Evolutionary conservation across 30 jellyfish, hydroid and myxozoan species (phyloP).

Genomic region (Chrysaora quinquecirrha): DNA sequence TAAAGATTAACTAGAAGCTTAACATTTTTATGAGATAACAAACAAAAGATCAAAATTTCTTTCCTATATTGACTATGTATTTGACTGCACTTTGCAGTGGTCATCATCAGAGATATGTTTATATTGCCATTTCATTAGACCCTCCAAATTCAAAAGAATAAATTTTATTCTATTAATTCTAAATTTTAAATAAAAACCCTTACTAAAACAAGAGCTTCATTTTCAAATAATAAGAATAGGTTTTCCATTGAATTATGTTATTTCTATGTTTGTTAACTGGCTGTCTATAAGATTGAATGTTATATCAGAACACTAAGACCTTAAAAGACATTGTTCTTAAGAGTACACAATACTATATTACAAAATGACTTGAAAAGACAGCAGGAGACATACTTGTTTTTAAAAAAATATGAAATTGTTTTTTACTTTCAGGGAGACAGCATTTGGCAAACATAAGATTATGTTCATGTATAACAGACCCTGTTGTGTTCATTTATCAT

Average conservation of each 20-base stretch:
- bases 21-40: no score
- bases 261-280: neutral
- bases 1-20: no score
- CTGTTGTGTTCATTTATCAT: neutral
- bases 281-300: neutral
- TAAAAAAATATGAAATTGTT: neutral
- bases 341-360: neutral
- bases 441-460: no score
- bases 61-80: no score
- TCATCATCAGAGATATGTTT: neutral
- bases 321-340: neutral
- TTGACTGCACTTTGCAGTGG: no score
- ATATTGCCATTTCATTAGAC: neutral
- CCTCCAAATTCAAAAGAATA: neutral
- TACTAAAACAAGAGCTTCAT: neutral
- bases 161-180: no score
- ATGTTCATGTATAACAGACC: conserved; percentile 5
- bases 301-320: neutral
- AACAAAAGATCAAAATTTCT: no score
- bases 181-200: neutral
- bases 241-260: neutral
- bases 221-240: neutral
- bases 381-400: neutral
- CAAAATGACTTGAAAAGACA: neutral
- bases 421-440: conserved; percentile 23